Conservation (phyloP, 2,797 vertebrate genomes). For the Xiphorhynchus erythropygius region DNA sequence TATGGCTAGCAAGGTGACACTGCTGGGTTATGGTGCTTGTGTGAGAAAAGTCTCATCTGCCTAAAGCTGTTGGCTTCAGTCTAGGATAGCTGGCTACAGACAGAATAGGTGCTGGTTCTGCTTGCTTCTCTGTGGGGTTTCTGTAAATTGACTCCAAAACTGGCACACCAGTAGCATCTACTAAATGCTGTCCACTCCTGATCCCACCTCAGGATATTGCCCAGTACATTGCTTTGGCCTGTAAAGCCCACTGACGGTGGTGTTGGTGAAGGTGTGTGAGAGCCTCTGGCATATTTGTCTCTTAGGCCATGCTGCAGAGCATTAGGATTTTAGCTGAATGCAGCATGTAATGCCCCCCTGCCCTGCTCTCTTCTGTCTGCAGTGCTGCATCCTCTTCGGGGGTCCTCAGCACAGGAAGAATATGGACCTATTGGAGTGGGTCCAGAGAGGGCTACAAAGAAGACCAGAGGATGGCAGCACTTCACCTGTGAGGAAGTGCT, state of each 20-base stretch:
- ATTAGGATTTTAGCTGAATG: background rate
- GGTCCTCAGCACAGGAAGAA: background rate
- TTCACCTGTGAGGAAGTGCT: background rate
- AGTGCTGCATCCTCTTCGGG: background rate
- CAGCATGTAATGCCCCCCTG: background rate
- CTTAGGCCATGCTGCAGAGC: fast-evolving
- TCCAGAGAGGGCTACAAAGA: background rate
- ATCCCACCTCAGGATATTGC: background rate
- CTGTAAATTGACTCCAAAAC: background rate
- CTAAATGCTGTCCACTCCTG: background rate
- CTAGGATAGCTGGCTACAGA: background rate
- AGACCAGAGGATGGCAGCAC: background rate
- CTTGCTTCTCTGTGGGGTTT: background rate
- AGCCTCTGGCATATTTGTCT: background rate
- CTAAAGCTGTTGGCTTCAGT: background rate
- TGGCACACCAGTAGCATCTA: background rate
- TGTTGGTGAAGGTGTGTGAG: background rate
- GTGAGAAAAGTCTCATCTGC: background rate
- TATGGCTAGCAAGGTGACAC: background rate
- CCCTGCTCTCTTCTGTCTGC: background rate
- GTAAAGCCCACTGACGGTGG: background rate
- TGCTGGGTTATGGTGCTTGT: fast-evolving
- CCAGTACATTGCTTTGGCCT: background rate
- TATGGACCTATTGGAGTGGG: background rate
- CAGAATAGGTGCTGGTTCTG: background rate